Percentiles rank a stretch among this genome's conserved stretches.
phyloP scores from a whole-genome alignment of 2,888 invertebrate genomes.

The Rotaria socialis region DNA sequence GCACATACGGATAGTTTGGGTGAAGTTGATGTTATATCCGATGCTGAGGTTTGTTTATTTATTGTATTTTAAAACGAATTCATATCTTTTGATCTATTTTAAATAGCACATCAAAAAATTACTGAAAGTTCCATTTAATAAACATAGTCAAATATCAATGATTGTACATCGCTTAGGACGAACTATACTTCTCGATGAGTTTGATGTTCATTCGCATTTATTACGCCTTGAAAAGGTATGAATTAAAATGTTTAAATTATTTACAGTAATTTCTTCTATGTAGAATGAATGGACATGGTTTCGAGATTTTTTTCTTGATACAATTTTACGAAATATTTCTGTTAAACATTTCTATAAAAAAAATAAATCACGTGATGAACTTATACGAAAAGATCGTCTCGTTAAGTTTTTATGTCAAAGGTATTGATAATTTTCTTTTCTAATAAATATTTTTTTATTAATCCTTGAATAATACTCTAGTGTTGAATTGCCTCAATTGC shows the following conservation, averaged over 20 bases:
- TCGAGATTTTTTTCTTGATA: constrained; percentile 28
- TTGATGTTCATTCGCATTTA: constrained; percentile 20
- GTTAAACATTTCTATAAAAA: constrained; percentile 26
- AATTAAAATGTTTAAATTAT: background rate
- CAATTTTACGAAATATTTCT: background rate
- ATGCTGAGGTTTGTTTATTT: background rate
- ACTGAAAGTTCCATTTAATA: constrained; percentile 33
- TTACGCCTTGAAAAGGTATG: background rate
- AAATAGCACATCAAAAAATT: constrained; percentile 25
- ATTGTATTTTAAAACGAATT: background rate
- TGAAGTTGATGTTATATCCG: constrained; percentile 23
- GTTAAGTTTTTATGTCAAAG: constrained; percentile 25
- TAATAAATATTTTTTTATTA: background rate
- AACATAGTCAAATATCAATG: constrained; percentile 18
- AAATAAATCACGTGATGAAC: constrained; percentile 21
- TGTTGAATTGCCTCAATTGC: background rate
- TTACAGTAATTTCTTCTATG: background rate
- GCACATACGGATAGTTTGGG: constrained; percentile 18
- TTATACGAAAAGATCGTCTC: constrained; percentile 7
- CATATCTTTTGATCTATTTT: background rate
- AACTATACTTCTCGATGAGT: constrained; percentile 33
- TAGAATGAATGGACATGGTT: constrained; percentile 35
- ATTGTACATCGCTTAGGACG: constrained; percentile 6
- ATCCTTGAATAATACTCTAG: background rate
- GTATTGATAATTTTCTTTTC: background rate